These are phyloP conservation scores for Thripadectes ignobilis DNA, from an alignment of 2,797 vertebrate genomes.

Conservation along the genomic window DNA sequence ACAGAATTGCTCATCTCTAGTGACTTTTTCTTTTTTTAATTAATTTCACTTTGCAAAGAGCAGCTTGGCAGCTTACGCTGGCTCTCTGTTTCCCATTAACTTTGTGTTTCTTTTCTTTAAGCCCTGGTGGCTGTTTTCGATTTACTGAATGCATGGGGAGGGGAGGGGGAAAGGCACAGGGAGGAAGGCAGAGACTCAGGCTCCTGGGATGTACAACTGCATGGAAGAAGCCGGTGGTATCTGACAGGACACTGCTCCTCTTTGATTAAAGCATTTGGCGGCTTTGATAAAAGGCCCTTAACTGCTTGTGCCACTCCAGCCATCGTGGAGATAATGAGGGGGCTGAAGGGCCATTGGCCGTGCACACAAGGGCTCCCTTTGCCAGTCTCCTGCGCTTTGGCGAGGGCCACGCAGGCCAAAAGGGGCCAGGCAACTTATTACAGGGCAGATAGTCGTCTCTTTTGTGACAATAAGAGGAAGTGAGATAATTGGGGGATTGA, in stretches of 20 bases:
- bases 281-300: slow-evolving; percentile 73
- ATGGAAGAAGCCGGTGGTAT: neutral
- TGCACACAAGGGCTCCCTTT: neutral
- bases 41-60: slow-evolving; percentile 51
- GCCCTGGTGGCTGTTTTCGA: slow-evolving; percentile 26
- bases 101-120: slow-evolving; percentile 12
- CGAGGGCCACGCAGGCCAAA: slow-evolving; percentile 1
- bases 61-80: slow-evolving; percentile 31
- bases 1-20: neutral
- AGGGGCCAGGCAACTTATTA: slow-evolving; percentile 13
- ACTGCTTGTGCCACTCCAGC: slow-evolving; percentile 54
- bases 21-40: slow-evolving; percentile 7
- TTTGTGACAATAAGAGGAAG: slow-evolving; percentile 80
- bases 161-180: neutral
- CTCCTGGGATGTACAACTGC: neutral
- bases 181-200: neutral
- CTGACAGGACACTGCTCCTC: slow-evolving; percentile 28
- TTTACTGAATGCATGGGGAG: neutral
- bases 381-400: neutral
- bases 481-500: slow-evolving; percentile 74
- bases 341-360: neutral
- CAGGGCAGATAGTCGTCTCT: slow-evolving; percentile 61
- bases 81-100: slow-evolving; percentile 67
- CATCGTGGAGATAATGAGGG: slow-evolving; percentile 69
- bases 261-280: slow-evolving; percentile 62